A percentile compares a stretch with the other conserved stretches of the same genome.
Evolutionary conservation across 2,888 invertebrate genomes (phyloP).

Genomic region (Rapana venosa): DNA sequence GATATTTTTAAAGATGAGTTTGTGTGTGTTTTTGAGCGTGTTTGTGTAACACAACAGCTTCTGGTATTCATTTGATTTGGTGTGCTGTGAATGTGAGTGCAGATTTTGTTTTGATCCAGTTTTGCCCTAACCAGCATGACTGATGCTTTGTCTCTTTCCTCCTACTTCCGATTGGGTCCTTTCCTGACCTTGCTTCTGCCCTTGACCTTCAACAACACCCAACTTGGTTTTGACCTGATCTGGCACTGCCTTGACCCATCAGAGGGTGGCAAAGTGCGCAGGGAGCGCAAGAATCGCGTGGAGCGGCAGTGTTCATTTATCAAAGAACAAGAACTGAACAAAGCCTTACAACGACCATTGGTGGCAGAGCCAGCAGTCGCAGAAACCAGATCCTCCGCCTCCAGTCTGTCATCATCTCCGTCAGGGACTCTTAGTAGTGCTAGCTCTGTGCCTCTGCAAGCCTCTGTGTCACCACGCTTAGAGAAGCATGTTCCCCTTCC

Average conservation of each 20-base stretch:
- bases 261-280: constrained; percentile 25
- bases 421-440: constrained; percentile 61
- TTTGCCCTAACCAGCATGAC: constrained; percentile 50
- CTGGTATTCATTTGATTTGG: constrained; percentile 7
- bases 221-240: constrained; percentile 23
- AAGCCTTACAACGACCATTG: constrained; percentile 38
- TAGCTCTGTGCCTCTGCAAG: constrained; percentile 47
- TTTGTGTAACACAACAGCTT: not conserved
- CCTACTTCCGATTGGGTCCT: not conserved
- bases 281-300: constrained; percentile 56
- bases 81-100: constrained; percentile 35
- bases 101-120: not conserved
- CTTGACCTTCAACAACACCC: not conserved
- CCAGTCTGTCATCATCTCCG: constrained; percentile 29
- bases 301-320: constrained; percentile 67
- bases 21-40: not conserved
- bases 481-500: constrained; percentile 27
- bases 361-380: not conserved
- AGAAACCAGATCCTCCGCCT: constrained; percentile 10
- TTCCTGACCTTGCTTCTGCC: constrained; percentile 29
- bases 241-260: constrained; percentile 19
- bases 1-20: too few relatives aligned
- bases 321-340: constrained; percentile 63
- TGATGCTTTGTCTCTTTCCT: constrained; percentile 7
- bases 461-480: constrained; percentile 19